Conservation (phyloP, 1,140 invertebrate species). For the Zaprionus davidi region DNA sequence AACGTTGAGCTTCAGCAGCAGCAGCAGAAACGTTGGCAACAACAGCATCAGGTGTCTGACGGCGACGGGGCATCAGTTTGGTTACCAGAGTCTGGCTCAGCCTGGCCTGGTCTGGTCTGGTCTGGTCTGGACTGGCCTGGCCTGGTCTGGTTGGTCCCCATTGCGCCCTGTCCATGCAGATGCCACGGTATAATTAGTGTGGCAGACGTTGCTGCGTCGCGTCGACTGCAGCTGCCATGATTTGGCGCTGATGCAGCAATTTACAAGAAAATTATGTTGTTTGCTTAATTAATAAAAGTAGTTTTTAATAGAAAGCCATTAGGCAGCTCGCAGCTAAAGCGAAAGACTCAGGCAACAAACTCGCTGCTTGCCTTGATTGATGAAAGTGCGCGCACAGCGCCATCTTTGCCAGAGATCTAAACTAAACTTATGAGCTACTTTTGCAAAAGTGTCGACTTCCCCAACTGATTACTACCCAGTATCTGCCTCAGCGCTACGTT, state of each 20-base stretch:
- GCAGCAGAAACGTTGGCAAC: slow-evolving; percentile 24
- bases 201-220: slow-evolving; percentile 38
- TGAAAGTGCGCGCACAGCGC: slow-evolving; percentile 20
- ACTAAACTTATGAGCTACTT: slow-evolving; percentile 31
- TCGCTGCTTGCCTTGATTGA: slow-evolving; percentile 34
- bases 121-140: not conserved
- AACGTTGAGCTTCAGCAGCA: slow-evolving; percentile 48
- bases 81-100: not conserved
- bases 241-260: slow-evolving; percentile 74
- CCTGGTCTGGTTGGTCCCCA: not conserved
- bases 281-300: slow-evolving; percentile 82
- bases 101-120: not conserved
- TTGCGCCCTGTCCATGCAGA: slow-evolving; percentile 19
- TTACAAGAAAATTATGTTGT: slow-evolving; percentile 81
- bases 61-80: slow-evolving; percentile 33
- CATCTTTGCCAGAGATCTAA: slow-evolving; percentile 33
- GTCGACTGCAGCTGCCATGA: slow-evolving; percentile 75
- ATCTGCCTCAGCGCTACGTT: not conserved
- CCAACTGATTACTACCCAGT: slow-evolving; percentile 16
- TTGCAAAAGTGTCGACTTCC: slow-evolving; percentile 28
- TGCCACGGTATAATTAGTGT: slow-evolving; percentile 66
- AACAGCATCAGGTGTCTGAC: slow-evolving; percentile 66
- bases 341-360: slow-evolving; percentile 62
- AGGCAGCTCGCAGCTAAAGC: slow-evolving; percentile 32
- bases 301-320: slow-evolving; percentile 77